Evolutionary conservation across 2,888 invertebrate species (phyloP).

Genomic region (Thecocarcelia acutangulata): DNA sequence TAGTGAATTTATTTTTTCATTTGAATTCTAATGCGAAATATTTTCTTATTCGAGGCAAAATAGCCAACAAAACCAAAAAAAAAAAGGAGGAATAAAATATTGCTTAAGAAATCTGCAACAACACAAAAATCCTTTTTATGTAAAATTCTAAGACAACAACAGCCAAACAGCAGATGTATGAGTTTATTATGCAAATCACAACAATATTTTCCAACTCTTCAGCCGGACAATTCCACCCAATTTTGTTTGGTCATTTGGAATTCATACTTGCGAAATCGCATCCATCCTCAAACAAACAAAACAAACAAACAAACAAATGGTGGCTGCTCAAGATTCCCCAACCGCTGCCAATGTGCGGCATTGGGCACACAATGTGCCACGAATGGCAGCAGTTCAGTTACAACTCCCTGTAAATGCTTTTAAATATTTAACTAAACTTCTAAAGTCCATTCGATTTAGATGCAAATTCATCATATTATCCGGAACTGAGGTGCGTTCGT

Average conservation of each 20-base stretch:
- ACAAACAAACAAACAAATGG: not conserved
- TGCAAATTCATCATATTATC: slow-evolving; percentile 80
- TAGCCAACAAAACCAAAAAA: not conserved
- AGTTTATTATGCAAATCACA: slow-evolving; percentile 77
- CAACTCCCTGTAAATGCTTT: slow-evolving; percentile 32
- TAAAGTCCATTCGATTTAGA: slow-evolving; percentile 79
- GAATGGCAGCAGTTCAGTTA: not conserved
- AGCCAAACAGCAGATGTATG: slow-evolving; percentile 65
- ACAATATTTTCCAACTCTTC: slow-evolving; percentile 58
- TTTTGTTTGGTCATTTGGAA: slow-evolving; percentile 62
- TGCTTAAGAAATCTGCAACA: slow-evolving; percentile 48
- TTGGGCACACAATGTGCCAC: not conserved
- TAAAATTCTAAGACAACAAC: slow-evolving; percentile 65
- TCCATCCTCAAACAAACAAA: not conserved
- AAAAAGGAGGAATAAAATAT: slow-evolving; percentile 20
- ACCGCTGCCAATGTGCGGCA: not conserved
- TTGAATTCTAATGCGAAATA: slow-evolving; percentile 75
- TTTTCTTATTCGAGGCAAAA: slow-evolving; percentile 67
- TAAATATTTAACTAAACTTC: slow-evolving; percentile 62
- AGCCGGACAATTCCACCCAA: slow-evolving; percentile 39
- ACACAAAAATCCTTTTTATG: slow-evolving; percentile 71
- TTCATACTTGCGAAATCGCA: slow-evolving; percentile 3
- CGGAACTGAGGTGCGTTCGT: slow-evolving; percentile 13
- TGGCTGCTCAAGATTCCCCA: slow-evolving; percentile 9
- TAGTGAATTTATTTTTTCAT: slow-evolving; percentile 62